These are phyloP conservation scores for Gymnogyps californianus DNA, from an alignment of 2,113 vertebrate species.

Conservation along the genomic window DNA sequence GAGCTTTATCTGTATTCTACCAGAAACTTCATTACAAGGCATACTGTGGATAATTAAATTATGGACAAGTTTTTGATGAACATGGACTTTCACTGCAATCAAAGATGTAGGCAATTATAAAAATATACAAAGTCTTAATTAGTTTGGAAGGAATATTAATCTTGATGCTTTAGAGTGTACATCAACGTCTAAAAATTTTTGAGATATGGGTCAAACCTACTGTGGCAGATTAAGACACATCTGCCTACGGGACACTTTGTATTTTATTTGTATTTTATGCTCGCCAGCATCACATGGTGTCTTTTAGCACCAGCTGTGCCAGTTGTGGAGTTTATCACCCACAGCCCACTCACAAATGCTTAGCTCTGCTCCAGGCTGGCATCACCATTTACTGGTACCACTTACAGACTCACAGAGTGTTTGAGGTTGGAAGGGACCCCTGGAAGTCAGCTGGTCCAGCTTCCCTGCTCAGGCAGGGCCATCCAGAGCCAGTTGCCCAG, in stretches of 20 bases:
- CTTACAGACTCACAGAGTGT: background rate
- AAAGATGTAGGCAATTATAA: background rate
- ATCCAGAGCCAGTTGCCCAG: background rate
- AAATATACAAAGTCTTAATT: background rate
- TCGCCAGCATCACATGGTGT: background rate
- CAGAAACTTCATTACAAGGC: constrained; percentile 5
- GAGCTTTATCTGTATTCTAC: background rate
- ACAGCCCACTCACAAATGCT: background rate
- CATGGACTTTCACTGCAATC: background rate
- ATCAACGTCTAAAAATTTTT: background rate
- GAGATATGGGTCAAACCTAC: background rate
- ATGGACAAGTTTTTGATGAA: background rate
- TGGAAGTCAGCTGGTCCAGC: background rate
- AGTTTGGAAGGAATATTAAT: background rate
- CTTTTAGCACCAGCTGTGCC: background rate
- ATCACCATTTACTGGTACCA: background rate
- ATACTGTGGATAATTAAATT: background rate
- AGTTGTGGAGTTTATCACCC: background rate
- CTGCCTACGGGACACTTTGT: background rate
- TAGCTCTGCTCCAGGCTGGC: background rate
- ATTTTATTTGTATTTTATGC: background rate
- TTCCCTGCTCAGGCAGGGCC: background rate
- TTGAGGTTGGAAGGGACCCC: background rate
- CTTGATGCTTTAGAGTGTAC: background rate
- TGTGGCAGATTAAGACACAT: background rate